Evolutionary conservation across 2,888 invertebrate species (phyloP), one percentile per base, ranked within the genome.

Genomic region (Camptogramma bilineatum): DNA sequence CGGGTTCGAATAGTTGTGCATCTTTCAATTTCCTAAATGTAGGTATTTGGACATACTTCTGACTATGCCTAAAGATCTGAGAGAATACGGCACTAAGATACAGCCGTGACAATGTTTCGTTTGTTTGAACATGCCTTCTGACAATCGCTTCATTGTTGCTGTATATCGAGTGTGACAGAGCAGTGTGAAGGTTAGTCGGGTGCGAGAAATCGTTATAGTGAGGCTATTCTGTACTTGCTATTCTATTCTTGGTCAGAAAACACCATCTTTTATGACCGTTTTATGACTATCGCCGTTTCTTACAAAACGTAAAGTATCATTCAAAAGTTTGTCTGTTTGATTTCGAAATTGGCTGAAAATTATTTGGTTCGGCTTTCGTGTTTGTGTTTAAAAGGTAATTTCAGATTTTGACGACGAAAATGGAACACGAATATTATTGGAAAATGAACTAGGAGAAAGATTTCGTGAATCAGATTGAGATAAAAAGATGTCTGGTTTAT

Each of bases 291-390:
- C 16, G 0, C 44, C 16, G 44, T 13, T 47, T 19, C 47, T 34
- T 13, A 48, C 16, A 13, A 31, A 52, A 48, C 28, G 24, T 18
- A 50, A 44, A 79, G 78, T 78, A 79, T 79, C 73, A 77, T 82
- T 80, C 75, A 55, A 18, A 66, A 68, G 59, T 64, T 66, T 44
- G 54, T 63, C 50, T 59, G 58, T 58, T 56, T 62, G 51, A 54
- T 57, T 64, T 61, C 10, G 44, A 31, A 58, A 59, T 53, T 65
- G 60, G 48, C 28, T 44, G 54, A 50, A 61, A 60, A 53, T 48
- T 61, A 54, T 54, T 61, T 61, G 48, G 42, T 50, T 2, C 54
- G 48, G 42, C 18, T 42, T 59, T 54, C 60, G 44, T 46, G 39
- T 64, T 64, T 68, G 67, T 59, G 51, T 44, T 57, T 21, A 55